Conservation (phyloP, 2,888 invertebrate species). For the Lochmaea crataegi region DNA sequence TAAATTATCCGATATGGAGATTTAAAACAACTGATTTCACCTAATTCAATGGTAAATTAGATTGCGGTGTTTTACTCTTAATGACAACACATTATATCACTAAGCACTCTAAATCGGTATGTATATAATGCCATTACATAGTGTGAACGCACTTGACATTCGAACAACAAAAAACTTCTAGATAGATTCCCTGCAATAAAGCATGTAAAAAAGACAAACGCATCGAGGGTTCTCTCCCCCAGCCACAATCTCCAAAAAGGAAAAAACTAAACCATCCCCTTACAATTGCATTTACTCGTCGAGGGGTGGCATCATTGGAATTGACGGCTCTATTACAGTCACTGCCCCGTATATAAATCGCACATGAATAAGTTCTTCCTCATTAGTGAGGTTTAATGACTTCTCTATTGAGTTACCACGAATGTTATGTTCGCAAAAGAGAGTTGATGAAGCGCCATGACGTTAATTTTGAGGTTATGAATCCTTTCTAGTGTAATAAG, state of each 20-base stretch:
- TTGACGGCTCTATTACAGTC: constrained; percentile 54
- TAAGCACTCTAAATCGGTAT: constrained; percentile 4
- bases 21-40: no score
- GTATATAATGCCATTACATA: constrained; percentile 4
- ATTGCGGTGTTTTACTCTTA: neutral
- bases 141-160: constrained; percentile 16
- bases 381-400: constrained; percentile 48
- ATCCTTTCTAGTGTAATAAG: neutral
- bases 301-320: constrained; percentile 46
- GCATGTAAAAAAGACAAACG: constrained; percentile 22
- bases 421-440: neutral
- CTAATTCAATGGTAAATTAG: neutral
- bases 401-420: constrained; percentile 36
- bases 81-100: neutral
- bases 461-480: neutral
- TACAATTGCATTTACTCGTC: constrained; percentile 15
- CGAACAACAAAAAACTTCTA: constrained; percentile 2
- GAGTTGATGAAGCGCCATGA: constrained; percentile 24
- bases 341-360: constrained; percentile 37
- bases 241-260: constrained; percentile 6
- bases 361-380: constrained; percentile 44
- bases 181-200: constrained; percentile 22
- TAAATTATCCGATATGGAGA: no score
- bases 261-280: constrained; percentile 17
- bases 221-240: constrained; percentile 13